Evolutionary conservation across 2,797 vertebrate genomes (phyloP).

Genomic region (Buceros bicornis): DNA sequence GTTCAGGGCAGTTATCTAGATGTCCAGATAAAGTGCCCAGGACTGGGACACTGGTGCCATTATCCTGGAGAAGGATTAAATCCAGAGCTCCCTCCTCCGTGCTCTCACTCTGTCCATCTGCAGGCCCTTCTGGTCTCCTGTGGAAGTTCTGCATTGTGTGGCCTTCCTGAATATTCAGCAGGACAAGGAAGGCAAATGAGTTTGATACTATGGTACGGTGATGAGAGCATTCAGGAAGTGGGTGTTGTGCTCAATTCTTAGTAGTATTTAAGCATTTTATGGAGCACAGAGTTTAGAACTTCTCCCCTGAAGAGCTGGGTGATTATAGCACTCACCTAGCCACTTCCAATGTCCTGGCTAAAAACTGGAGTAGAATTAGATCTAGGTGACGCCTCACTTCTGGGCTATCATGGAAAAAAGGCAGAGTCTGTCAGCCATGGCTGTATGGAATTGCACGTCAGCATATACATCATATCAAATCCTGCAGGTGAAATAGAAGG

Average conservation of each 20-base stretch:
- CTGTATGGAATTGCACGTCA: background rate
- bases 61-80: background rate
- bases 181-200: background rate
- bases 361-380: background rate
- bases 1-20: background rate
- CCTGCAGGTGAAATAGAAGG: background rate
- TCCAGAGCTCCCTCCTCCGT: background rate
- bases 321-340: background rate
- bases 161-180: background rate
- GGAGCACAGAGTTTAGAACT: background rate
- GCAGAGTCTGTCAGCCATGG: background rate
- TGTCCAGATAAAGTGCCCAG: rapidly evolving
- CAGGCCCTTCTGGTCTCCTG: background rate
- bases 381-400: background rate
- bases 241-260: background rate
- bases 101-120: background rate
- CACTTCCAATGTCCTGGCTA: background rate
- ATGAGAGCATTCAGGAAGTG: background rate
- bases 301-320: background rate
- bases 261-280: background rate
- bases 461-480: background rate
- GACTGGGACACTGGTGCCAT: background rate
- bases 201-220: background rate
- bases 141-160: background rate
- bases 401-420: background rate